Conservation (phyloP, 2,888 invertebrate genomes). For the Girardia tigrina region DNA sequence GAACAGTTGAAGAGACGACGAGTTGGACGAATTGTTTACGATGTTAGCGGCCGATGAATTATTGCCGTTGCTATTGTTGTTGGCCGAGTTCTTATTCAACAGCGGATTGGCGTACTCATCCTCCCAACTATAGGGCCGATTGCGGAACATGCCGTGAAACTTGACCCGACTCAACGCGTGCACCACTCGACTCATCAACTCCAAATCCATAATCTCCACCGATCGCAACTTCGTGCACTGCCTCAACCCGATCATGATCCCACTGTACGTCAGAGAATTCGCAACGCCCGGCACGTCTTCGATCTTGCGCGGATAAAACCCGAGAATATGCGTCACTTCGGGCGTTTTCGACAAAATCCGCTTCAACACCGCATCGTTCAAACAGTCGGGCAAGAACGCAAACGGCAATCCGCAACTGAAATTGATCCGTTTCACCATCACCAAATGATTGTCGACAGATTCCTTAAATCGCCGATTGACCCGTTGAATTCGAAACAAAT, state of each 20-base stretch:
- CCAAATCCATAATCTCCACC: slow-evolving; percentile 37
- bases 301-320: slow-evolving; percentile 36
- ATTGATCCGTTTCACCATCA: slow-evolving; percentile 35
- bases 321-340: slow-evolving; percentile 40
- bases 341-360: slow-evolving; percentile 41
- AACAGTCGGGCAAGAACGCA: slow-evolving; percentile 39
- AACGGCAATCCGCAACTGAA: slow-evolving; percentile 37
- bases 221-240: slow-evolving; percentile 35
- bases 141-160: slow-evolving; percentile 37
- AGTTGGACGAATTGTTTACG: not conserved
- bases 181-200: slow-evolving; percentile 36
- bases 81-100: not conserved
- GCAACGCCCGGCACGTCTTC: slow-evolving; percentile 28
- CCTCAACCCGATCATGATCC: slow-evolving; percentile 35
- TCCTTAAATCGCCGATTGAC: slow-evolving; percentile 34
- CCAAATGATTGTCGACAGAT: slow-evolving; percentile 32
- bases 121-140: slow-evolving; percentile 36
- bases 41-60: not conserved
- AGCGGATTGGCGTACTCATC: slow-evolving; percentile 30
- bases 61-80: not conserved
- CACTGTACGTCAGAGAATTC: slow-evolving; percentile 32
- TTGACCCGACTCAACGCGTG: slow-evolving; percentile 34
- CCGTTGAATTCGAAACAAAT: slow-evolving; percentile 34
- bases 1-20: not conserved
- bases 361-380: slow-evolving; percentile 41